Evolutionary conservation across 2,888 invertebrate genomes (phyloP), one percentile per base, ranked within the genome.

Genomic region (Chrysolina oricalcia): DNA sequence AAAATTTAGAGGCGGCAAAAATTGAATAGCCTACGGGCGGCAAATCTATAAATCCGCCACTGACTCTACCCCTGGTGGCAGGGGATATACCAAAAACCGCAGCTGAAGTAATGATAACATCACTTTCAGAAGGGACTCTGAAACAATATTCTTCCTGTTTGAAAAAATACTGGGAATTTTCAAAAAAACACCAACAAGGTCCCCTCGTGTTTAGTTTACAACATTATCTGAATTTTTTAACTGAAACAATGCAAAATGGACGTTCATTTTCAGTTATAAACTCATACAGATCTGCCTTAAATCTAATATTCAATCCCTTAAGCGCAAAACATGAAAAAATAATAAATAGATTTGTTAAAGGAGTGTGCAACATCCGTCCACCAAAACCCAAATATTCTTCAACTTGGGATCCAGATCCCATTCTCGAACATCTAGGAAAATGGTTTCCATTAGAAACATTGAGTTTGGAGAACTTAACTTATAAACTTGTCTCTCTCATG

Each of bases 351-450:
- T n/a, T n/a, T n/a, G n/a, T n/a, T n/a, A n/a, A n/a, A n/a, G n/a
- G n/a, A 15, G 63, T 79, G 5, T 73, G 48, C 10, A 83, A 81
- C 27, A 35, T 79, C 1, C 80, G 79, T 66, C 82, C 82, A 2
- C 64, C 79, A 4, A 73, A 17, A 17, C 80, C 82, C 0, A 83
- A 79, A 73, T 83, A 83, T 73, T 76, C 80, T 9, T 53, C 46
- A 3, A 82, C 78, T 0, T 84, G 83, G 83, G 78, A 83, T 59
- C 80, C 82, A 1, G 50, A 53, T 13, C 59, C 79, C 11, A 78
- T 84, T 9, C 73, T 85, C 21, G n/a, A n/a, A n/a, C n/a, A n/a
- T n/a, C n/a, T 81, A 48, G 50, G 48, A 23, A 73, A 56, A n/a
- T n/a, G n/a, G n/a, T n/a, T n/a, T n/a, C n/a, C n/a, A n/a, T n/a